phyloP scores from a whole-genome alignment of 2,797 vertebrate species.

The Pangasius sanitwongsei region DNA sequence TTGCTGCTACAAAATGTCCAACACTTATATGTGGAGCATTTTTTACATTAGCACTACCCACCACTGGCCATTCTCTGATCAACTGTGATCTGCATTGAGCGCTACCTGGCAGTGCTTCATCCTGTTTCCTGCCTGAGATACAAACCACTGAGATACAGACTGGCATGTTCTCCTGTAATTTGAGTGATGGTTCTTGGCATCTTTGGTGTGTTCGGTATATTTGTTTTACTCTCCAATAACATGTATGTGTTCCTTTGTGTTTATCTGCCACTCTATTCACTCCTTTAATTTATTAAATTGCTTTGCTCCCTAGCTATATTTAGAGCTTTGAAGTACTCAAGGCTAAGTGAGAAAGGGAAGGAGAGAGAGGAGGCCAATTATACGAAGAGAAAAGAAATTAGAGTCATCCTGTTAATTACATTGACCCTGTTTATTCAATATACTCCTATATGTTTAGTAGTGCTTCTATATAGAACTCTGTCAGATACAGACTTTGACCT shows the following conservation, averaged over 20 bases:
- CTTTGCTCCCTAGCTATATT: slow-evolving; percentile 37
- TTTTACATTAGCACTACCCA: no score
- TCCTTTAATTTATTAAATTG: neutral
- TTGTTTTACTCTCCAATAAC: no score
- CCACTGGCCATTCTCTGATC: no score
- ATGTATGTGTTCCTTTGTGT: neutral
- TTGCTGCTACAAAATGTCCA: no score
- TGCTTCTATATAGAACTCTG: neutral
- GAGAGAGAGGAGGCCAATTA: slow-evolving; percentile 22
- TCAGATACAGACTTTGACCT: neutral
- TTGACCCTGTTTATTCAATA: slow-evolving; percentile 53
- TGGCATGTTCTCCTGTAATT: no score
- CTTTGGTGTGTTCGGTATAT: no score
- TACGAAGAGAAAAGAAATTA: slow-evolving; percentile 51
- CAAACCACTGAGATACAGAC: no score
- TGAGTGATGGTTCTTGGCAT: no score
- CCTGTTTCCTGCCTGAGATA: no score
- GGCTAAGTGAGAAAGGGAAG: neutral
- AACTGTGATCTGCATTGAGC: no score
- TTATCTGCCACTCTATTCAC: neutral
- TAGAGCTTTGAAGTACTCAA: slow-evolving; percentile 26
- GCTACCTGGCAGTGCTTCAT: no score
- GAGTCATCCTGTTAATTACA: slow-evolving; percentile 57
- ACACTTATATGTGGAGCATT: no score
- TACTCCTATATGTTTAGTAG: neutral